Conservation (phyloP, 2,113 vertebrate species). For the Cardinalis cardinalis region DNA sequence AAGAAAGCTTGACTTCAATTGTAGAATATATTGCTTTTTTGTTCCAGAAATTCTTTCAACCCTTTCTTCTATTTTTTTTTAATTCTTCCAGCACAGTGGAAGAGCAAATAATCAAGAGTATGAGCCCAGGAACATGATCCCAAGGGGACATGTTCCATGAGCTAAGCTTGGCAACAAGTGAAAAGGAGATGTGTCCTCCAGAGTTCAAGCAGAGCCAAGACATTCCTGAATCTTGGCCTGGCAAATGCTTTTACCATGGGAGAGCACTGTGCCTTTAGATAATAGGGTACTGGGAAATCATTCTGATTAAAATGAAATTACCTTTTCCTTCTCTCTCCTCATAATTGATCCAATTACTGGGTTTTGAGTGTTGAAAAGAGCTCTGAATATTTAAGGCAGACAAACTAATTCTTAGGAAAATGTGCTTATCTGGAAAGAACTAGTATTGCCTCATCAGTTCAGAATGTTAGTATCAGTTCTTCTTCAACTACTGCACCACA, state of each 20-base stretch:
- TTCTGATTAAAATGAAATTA: constrained; percentile 9
- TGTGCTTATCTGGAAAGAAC: neutral
- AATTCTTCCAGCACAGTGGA: neutral
- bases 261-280: neutral
- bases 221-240: neutral
- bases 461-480: neutral
- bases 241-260: neutral
- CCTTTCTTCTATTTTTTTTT: neutral
- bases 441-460: neutral
- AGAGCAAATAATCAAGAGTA: neutral
- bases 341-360: neutral
- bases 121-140: neutral
- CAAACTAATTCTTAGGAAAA: neutral
- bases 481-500: neutral
- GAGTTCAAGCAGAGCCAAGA: neutral
- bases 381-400: neutral
- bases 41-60: neutral
- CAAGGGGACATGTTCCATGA: neutral
- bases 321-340: neutral
- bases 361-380: neutral
- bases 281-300: neutral
- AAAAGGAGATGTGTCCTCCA: neutral
- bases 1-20: neutral
- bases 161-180: neutral
- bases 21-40: neutral